Evolutionary conservation across 2,888 invertebrate genomes (phyloP).

Genomic region (Lochmaea capreae): DNA sequence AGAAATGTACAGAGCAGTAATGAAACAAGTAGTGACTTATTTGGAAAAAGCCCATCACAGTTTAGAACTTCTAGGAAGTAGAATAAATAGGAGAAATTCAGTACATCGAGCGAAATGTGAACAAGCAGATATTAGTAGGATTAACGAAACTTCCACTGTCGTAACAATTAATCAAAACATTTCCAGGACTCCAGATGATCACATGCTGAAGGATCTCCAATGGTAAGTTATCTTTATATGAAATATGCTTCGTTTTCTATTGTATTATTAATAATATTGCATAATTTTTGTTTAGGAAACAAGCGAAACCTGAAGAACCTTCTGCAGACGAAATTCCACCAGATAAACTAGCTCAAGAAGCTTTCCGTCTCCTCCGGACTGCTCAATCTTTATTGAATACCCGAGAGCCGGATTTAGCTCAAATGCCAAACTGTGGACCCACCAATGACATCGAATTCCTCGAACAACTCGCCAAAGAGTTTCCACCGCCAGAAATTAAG

Average conservation of each 20-base stretch:
- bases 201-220: conserved; percentile 70
- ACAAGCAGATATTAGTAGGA: conserved; percentile 53
- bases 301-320: conserved; percentile 61
- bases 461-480: conserved; percentile 62
- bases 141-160: conserved; percentile 17
- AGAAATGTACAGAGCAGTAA: conserved; percentile 79
- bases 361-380: conserved; percentile 74
- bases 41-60: conserved; percentile 77
- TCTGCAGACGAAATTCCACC: conserved; percentile 69
- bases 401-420: conserved; percentile 72
- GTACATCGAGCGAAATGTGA: conserved; percentile 69
- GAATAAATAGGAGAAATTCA: conserved; percentile 58
- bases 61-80: conserved; percentile 68
- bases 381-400: conserved; percentile 74
- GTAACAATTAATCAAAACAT: conserved; percentile 5
- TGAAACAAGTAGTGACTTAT: conserved; percentile 78
- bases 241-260: no score
- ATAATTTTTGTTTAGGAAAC: conserved; percentile 56
- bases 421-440: conserved; percentile 51
- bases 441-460: conserved; percentile 61
- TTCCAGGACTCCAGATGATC: conserved; percentile 54
- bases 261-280: neutral
- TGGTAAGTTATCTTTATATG: conserved; percentile 64
- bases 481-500: conserved; percentile 54
- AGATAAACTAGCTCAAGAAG: conserved; percentile 75